Base-by-base conservation (phyloP, 2,113 vertebrate species). In the Pampusana beccarii region DNA sequence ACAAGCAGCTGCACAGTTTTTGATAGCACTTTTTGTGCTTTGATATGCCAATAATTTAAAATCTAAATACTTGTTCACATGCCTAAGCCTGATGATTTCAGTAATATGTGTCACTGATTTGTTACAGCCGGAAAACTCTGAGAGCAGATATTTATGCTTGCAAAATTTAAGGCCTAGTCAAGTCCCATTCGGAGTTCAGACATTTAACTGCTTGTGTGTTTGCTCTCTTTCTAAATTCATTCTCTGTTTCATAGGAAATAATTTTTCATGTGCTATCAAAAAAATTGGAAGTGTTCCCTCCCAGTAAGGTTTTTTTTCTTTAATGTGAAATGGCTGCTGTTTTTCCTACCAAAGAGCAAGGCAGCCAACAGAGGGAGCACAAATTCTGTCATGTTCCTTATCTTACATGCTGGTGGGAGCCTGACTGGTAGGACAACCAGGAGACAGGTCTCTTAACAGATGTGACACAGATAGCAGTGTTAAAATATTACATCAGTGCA, bases 331-430 rank as follows among this genome's bases (percentile, higher is more conserved):
- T 69, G 51, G 58, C 38, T 18, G 36, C 26, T 75, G 53, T 66
- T 90, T 80, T 67, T 70, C 20, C 36, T 81, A 44, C 77, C 13
- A 34, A 73, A 95, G 28, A 95, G 50, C 33, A 65, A 82, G 53
- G 44, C 34, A 88, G 56, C 73, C 80, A 81, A 92, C 31, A 96
- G 69, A 93, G 88, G 87, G 90, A 95, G 93, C 83, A 96, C 90
- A 96, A 77, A 90, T 86, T 78, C 65, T 93, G 81, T 85, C 42
- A 10, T 64, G 69, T 92, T 92, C 28, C 44, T 17, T 31, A 3
- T 80, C 48, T 73, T 60, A 12, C 26, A 9, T 57, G 42, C 53
- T 53, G 33, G n/a, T 78, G 53, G 31, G 40, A 94, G 62, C 28
- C 51, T 82, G 74, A 10, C 28, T 74, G 36, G 16, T 38, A 88